Conservation (phyloP, 2,113 vertebrate genomes). For the Eulemur rufifrons region DNA sequence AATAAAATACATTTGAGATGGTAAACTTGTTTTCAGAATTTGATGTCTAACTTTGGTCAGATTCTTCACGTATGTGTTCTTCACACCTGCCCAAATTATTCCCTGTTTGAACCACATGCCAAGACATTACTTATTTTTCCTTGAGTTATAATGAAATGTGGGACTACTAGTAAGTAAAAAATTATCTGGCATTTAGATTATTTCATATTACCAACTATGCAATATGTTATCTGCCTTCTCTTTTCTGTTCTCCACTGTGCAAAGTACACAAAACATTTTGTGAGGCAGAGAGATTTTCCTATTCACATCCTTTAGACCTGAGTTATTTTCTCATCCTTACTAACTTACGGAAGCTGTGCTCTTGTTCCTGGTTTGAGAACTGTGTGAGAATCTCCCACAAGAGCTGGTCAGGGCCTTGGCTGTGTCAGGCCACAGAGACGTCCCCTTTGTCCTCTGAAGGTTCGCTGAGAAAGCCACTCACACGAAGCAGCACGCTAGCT, state of each 20-base stretch:
- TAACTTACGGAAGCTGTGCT: not conserved
- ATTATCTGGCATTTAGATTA: not conserved
- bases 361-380: not conserved
- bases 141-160: not conserved
- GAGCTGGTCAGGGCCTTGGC: not conserved
- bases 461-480: not conserved
- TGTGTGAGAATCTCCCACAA: not conserved
- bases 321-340: not conserved
- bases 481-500: not conserved
- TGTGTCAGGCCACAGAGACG: not conserved
- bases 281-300: too few species aligned
- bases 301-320: not conserved
- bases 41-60: not conserved
- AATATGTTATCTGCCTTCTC: too few species aligned
- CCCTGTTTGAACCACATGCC: not conserved
- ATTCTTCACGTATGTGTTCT: not conserved
- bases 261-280: not conserved
- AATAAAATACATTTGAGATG: not conserved
- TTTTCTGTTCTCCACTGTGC: not conserved
- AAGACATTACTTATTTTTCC: not conserved
- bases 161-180: not conserved
- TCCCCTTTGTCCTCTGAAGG: not conserved
- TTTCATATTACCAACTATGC: not conserved
- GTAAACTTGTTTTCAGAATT: not conserved
- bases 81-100: not conserved